Conservation (phyloP, 1,140 invertebrate genomes). For the Aphelenchoides fujianensis region DNA sequence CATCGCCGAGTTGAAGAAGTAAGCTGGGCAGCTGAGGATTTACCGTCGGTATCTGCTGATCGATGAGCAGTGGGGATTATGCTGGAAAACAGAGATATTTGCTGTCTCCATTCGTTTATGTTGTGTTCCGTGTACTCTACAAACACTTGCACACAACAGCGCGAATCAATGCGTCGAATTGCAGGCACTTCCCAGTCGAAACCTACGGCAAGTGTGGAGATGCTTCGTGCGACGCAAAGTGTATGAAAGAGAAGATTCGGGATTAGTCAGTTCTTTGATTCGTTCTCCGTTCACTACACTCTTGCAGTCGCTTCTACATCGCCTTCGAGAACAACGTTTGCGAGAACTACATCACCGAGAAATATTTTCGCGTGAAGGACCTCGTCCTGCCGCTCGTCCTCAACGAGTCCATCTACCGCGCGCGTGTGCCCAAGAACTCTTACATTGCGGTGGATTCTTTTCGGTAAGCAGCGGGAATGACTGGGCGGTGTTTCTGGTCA, state of each 20-base stretch:
- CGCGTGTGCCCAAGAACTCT: not conserved
- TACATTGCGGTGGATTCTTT: not conserved
- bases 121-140: too few relatives aligned
- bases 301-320: conserved; percentile 63
- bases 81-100: too few relatives aligned
- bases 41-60: too few relatives aligned
- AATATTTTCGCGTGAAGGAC: conserved; percentile 52
- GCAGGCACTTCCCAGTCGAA: conserved; percentile 2
- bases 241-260: conserved; percentile 15
- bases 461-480: too few relatives aligned
- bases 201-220: conserved; percentile 2
- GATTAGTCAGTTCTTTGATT: conserved; percentile 10
- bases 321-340: conserved; percentile 66
- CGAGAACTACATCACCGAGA: conserved; percentile 66
- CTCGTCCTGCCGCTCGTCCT: conserved; percentile 9
- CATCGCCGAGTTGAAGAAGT: conserved; percentile 4
- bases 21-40: too few relatives aligned
- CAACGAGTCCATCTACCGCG: not conserved
- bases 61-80: too few relatives aligned
- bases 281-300: not conserved
- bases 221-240: not conserved
- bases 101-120: too few relatives aligned
- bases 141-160: not conserved
- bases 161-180: not conserved
- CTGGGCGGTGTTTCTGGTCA: too few relatives aligned